phyloP scores from a whole-genome alignment of 2,113 vertebrate species.

The Machaerirhynchus nigripectus region DNA sequence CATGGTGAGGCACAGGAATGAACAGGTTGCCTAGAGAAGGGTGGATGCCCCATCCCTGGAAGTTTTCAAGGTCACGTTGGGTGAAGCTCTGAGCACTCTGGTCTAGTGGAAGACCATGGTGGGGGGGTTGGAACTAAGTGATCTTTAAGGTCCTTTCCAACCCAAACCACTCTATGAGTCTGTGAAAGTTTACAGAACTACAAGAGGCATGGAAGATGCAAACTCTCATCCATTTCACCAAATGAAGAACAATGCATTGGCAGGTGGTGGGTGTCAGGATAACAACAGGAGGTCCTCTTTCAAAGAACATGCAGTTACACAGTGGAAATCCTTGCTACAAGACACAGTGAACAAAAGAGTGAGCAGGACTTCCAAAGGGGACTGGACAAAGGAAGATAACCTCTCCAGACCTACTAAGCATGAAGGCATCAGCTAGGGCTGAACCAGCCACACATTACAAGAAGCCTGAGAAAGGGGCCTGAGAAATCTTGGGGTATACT shows the following conservation, averaged over 20 bases:
- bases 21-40: not conserved
- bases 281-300: not conserved
- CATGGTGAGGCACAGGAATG: not conserved
- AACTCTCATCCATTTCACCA: not conserved
- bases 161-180: not conserved
- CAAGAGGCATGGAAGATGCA: not conserved
- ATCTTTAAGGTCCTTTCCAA: not conserved
- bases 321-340: not conserved
- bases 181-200: not conserved
- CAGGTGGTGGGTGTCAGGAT: not conserved
- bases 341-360: not conserved
- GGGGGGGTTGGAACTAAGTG: not conserved
- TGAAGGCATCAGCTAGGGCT: not conserved
- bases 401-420: not conserved
- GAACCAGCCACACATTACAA: not conserved
- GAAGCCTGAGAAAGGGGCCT: not conserved
- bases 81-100: not conserved
- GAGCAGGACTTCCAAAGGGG: not conserved
- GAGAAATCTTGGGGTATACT: not conserved
- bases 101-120: too few relatives aligned
- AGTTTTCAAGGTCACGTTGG: not conserved
- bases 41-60: not conserved
- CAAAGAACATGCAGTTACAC: not conserved
- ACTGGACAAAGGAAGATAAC: not conserved
- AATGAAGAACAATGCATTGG: not conserved